Percentiles rank a stretch among this genome's conserved stretches.
Conservation (phyloP, 2,888 invertebrate genomes). For the Sarcophaga subvicina region DNA sequence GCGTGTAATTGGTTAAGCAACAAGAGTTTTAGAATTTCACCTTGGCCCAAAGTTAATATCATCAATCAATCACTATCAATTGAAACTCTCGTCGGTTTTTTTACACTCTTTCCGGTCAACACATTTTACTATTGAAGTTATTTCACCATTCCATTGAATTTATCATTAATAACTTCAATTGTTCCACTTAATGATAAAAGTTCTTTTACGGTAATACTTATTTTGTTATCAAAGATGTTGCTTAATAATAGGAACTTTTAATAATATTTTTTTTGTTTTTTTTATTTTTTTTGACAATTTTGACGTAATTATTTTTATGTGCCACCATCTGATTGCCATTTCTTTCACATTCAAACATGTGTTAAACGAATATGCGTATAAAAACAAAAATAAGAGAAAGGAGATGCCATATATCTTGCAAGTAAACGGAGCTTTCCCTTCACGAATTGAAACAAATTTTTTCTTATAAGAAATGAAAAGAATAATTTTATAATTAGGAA, state of each 20-base stretch:
- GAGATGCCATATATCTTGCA: slow-evolving; percentile 4
- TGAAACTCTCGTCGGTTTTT: not conserved
- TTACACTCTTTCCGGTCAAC: not conserved
- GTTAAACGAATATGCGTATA: slow-evolving; percentile 51
- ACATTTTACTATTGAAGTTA: not conserved
- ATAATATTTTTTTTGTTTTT: slow-evolving; percentile 42
- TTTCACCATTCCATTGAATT: slow-evolving; percentile 22
- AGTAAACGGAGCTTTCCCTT: slow-evolving; percentile 15
- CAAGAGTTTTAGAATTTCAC: slow-evolving; percentile 15
- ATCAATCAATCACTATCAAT: not conserved
- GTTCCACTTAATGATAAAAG: not conserved
- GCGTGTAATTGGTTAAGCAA: not conserved
- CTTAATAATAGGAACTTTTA: slow-evolving; percentile 63
- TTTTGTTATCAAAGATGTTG: slow-evolving; percentile 56
- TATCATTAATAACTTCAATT: slow-evolving; percentile 19
- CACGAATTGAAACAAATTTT: not conserved
- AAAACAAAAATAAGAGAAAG: slow-evolving; percentile 46
- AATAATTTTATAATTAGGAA: no score
- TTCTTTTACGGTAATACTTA: slow-evolving; percentile 21
- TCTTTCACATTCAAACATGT: slow-evolving; percentile 48
- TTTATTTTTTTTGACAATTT: slow-evolving; percentile 47
- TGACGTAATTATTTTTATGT: slow-evolving; percentile 65
- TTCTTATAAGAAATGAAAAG: not conserved
- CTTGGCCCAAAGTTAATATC: slow-evolving; percentile 42
- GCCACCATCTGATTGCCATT: slow-evolving; percentile 46